Base-by-base conservation (phyloP, 2,797 vertebrate species). In the Cercopithecus neglectus region DNA sequence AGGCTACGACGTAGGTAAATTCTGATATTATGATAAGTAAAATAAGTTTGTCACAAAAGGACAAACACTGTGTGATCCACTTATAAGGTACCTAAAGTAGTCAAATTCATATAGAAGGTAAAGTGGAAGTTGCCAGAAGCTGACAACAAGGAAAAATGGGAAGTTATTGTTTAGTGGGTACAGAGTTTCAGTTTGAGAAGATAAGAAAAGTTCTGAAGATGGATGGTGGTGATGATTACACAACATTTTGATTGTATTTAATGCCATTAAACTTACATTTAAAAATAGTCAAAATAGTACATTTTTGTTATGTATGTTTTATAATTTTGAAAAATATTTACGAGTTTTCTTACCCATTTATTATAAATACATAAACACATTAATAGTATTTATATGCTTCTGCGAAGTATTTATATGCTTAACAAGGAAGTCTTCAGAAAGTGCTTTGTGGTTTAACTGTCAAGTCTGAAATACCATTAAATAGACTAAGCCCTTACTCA, bases 311-410 rank as follows among this genome's bases (percentile, higher is more conserved):
- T 8, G 13, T 59, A 72, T 61, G n/a, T 89, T 85, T 85, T 81
- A 76, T 14, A 36, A 82, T 39, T 81, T 91, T 57, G 21, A 16
- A 39, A 92, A 85, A 89, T 64, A 90, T 33, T 86, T 67, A 64
- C 76, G n/a, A 81, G 28, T 92, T 84, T 92, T 93, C 39, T 93
- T 81, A 95, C 36, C 28, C 26, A 78, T 83, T 72, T 88, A 91
- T n/a, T 84, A 81, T 83, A 88, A 83, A 89, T 48, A 57, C 16
- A 85, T 36, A 89, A 64, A 89, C 17, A 67, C 3, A 79, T 89
- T n/a, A 92, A 89, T 19, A 64, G 22, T 80, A 53, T 75, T 85
- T 61, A 55, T 64, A 75, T 55, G 46, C 14, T 85, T 93, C 53
- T 8, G 53, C 3, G 2, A 55, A 74, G 12, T 85, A 53, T 75